These are phyloP conservation scores for Thripadectes ignobilis DNA, from an alignment of 2,797 vertebrate genomes.

Conservation along the genomic window DNA sequence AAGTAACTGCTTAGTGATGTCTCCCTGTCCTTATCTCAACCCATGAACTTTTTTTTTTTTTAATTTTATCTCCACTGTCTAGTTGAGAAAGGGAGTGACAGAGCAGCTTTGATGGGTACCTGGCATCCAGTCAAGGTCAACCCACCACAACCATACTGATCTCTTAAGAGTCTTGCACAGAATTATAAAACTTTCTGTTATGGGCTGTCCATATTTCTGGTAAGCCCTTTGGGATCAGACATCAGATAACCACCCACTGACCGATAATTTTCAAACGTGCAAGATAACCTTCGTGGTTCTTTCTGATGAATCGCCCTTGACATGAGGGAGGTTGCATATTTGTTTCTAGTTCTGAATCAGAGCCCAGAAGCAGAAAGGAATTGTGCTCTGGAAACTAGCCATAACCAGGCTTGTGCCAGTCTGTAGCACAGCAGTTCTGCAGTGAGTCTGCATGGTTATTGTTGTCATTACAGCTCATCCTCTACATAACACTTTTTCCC, in stretches of 20 bases:
- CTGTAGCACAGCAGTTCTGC: constrained; percentile 6
- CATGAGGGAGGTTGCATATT: neutral
- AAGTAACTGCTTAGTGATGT: neutral
- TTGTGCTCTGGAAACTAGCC: neutral
- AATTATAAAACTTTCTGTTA: neutral
- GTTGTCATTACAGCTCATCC: neutral
- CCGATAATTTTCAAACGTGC: neutral
- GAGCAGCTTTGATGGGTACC: neutral
- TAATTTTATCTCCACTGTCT: neutral
- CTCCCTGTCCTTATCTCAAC: neutral
- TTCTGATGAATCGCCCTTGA: constrained; percentile 29
- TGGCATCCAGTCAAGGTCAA: neutral
- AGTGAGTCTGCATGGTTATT: neutral
- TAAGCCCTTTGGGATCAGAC: neutral
- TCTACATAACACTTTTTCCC: neutral
- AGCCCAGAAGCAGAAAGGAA: constrained; percentile 32
- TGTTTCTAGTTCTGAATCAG: constrained; percentile 16
- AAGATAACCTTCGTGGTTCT: neutral
- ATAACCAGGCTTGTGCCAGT: neutral
- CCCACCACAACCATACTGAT: neutral
- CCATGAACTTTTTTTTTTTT: neutral
- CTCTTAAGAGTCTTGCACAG: neutral
- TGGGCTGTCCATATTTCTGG: neutral
- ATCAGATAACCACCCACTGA: neutral
- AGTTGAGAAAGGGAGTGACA: neutral